Percentiles rank a stretch among this genome's conserved stretches.
These are phyloP conservation scores for Tolypeutes matacus DNA, from an alignment of 2,797 vertebrate species.

Conservation along the genomic window DNA sequence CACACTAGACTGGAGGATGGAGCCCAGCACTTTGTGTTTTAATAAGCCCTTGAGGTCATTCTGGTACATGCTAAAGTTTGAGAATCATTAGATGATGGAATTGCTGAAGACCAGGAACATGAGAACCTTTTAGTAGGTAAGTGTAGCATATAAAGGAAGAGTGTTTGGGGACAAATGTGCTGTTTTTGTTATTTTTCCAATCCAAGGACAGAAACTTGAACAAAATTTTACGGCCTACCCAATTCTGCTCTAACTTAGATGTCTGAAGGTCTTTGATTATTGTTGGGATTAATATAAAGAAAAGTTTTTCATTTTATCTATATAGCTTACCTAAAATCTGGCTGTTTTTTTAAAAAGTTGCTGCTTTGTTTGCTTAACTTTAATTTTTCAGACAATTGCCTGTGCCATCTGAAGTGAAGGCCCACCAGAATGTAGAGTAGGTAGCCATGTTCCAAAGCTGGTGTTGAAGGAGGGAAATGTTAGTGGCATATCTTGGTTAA, in stretches of 20 bases:
- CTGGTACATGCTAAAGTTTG: not conserved
- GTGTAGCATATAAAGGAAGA: not conserved
- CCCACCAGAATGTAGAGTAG: not conserved
- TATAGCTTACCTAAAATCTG: not conserved
- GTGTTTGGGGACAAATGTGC: not conserved
- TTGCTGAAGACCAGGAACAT: not conserved
- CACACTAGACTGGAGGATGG: not conserved
- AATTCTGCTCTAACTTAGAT: not conserved
- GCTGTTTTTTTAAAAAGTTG: not conserved
- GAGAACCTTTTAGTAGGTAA: not conserved
- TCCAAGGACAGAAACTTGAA: not conserved
- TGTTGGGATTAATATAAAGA: constrained; percentile 33
- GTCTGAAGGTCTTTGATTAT: constrained; percentile 22
- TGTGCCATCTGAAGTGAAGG: not conserved
- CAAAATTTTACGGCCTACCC: not conserved
- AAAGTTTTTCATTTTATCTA: constrained; percentile 47
- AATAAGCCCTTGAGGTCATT: not conserved
- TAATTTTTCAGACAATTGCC: constrained; percentile 41
- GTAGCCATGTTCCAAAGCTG: not conserved
- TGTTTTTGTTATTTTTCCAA: not conserved
- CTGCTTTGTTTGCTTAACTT: constrained; percentile 51
- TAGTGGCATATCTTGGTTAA: constrained; percentile 15
- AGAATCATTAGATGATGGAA: not conserved
- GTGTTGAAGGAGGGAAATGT: constrained; percentile 35
- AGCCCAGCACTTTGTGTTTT: not conserved